A percentile compares a stretch with the other conserved stretches of the same genome.
phyloP scores from a whole-genome alignment of 2,888 invertebrate genomes.

The Aphidoletes aphidimyza region DNA sequence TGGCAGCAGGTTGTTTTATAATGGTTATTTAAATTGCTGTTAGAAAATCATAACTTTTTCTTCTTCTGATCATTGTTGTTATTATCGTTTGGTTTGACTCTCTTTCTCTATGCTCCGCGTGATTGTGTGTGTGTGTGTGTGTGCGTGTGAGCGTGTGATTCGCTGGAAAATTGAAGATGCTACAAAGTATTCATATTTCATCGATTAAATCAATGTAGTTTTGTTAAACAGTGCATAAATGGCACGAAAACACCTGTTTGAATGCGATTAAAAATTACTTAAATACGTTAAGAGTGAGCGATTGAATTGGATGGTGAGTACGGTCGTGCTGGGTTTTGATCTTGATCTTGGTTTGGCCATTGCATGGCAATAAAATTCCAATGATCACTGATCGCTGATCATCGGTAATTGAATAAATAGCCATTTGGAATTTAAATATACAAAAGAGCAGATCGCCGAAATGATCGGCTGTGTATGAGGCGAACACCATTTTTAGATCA shows the following conservation, averaged over 20 bases:
- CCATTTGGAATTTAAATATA: not conserved
- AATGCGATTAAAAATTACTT: not conserved
- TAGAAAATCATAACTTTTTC: constrained; percentile 30
- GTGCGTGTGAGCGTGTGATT: not conserved
- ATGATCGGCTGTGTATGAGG: not conserved
- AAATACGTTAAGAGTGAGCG: not conserved
- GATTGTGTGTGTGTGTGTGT: not conserved
- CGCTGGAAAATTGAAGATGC: not conserved
- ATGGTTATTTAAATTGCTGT: constrained; percentile 42
- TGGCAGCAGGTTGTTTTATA: constrained; percentile 53
- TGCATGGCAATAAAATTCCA: not conserved
- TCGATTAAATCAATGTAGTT: constrained; percentile 20
- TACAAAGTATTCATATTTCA: constrained; percentile 34
- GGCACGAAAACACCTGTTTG: constrained; percentile 33
- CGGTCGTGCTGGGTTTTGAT: not conserved
- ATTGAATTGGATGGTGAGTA: too few species aligned
- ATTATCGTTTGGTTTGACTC: not conserved
- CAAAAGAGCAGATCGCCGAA: not conserved
- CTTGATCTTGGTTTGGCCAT: not conserved
- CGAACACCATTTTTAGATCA: not conserved
- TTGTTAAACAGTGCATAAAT: constrained; percentile 50
- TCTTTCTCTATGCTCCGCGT: not conserved
- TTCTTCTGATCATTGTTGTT: not conserved
- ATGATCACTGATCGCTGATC: not conserved
- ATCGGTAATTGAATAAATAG: constrained; percentile 24